Percentiles rank a stretch among this genome's conserved stretches.
Conservation (phyloP, 2,797 vertebrate species). For the Enteromius argenteus region DNA sequence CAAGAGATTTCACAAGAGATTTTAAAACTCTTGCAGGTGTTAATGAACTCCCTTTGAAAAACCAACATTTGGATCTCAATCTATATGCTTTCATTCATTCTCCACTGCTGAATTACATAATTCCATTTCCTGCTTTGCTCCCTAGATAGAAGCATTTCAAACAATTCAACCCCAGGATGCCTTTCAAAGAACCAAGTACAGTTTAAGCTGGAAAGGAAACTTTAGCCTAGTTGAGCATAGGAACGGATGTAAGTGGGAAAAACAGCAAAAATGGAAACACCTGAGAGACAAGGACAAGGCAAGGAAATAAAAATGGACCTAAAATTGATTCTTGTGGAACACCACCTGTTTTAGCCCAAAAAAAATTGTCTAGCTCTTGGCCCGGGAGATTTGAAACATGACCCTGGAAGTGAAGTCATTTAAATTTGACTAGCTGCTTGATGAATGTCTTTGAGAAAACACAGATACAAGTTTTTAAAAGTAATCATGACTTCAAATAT, state of each 20-base stretch:
- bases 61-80: slow-evolving; percentile 28
- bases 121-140: slow-evolving; percentile 26
- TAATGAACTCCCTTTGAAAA: neutral
- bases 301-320: neutral
- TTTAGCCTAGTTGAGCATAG: neutral
- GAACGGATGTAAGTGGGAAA: slow-evolving; percentile 1
- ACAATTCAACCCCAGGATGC: neutral
- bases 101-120: slow-evolving; percentile 45
- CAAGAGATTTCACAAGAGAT: neutral
- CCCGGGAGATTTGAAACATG: neutral
- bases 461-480: neutral
- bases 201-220: slow-evolving; percentile 20
- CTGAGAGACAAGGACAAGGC: neutral
- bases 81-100: slow-evolving; percentile 6
- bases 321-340: slow-evolving; percentile 19
- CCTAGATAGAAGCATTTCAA: slow-evolving; percentile 4
- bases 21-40: slow-evolving; percentile 14
- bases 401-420: neutral
- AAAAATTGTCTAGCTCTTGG: neutral
- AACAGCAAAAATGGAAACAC: neutral
- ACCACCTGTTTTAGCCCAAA: neutral
- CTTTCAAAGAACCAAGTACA: slow-evolving; percentile 39
- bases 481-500: slow-evolving; percentile 30
- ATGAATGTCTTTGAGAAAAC: slow-evolving; percentile 18
- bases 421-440: slow-evolving; percentile 9